Evolutionary conservation across 2,113 vertebrate genomes (phyloP), one percentile per base, ranked within the genome.

Genomic region (Sturnira hondurensis): DNA sequence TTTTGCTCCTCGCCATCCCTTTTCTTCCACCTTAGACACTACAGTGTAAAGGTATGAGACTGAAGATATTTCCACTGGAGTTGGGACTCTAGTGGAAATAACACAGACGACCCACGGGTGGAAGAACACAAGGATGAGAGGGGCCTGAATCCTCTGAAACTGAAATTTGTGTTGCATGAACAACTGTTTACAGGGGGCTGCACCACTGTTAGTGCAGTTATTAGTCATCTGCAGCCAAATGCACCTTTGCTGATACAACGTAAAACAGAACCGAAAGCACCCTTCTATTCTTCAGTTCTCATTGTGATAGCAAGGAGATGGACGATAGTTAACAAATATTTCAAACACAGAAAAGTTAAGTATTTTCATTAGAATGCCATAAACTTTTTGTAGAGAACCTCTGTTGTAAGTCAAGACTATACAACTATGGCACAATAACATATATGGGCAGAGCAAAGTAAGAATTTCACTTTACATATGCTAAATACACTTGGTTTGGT

Each of bases 401-500:
- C 84, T 89, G 2, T 22, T 67, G 8, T 65, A 77, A 61, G 70
- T 92, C 58, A 86, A 82, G 17, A 67, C 85, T 17, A 0, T 28
- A 54, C 19, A 65, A 94, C 81, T 52, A 61, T 4, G 36, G 50
- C 52, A 58, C 10, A 87, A 19, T 71, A 80, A 74, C 61, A 63
- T 12, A 22, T 45, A 14, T 3, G 78, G 58, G 14, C 50, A 77
- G 56, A 95, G 81, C 4, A 95, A 89, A 95, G 65, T 83, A 88
- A 89, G 36, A 87, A 58, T 80, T 95, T 56, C 91, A 52, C 52
- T 86, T 86, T 89, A 82, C 43, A 88, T 45, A 83, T 58, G 82
- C 54, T 63, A 33, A 81, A 58, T 89, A 88, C 20, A 58, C 61
- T 91, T 43, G 16, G 68, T 95, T 93, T 96, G 74, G 89, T 93